A percentile compares a stretch with the other conserved stretches of the same genome.
These are phyloP conservation scores for Carabus problematicus DNA, from an alignment of 2,888 invertebrate species.

Conservation along the genomic window DNA sequence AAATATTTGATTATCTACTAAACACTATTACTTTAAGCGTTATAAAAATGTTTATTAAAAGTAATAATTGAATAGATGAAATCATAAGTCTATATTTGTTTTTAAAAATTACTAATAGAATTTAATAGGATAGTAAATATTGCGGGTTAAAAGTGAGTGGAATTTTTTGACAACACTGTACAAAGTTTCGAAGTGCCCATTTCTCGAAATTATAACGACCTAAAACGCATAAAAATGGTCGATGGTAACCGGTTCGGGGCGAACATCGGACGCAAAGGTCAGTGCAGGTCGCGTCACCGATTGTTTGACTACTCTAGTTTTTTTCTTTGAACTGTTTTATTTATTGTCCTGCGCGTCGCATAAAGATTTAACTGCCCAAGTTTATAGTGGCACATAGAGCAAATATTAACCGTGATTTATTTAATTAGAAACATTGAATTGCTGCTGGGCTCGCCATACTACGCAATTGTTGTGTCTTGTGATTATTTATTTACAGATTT, in stretches of 20 bases:
- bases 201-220: conserved; percentile 29
- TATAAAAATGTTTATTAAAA: no score
- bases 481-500: no score
- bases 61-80: no score
- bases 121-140: no score
- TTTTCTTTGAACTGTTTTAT: conserved; percentile 29
- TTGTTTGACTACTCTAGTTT: conserved; percentile 35
- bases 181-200: conserved; percentile 1
- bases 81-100: no score
- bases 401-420: conserved; percentile 26
- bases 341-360: conserved; percentile 16
- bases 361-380: conserved; percentile 28
- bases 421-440: conserved; percentile 27
- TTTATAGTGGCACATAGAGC: conserved; percentile 10
- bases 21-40: no score
- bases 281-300: conserved; percentile 23
- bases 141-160: no score
- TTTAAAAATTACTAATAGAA: no score
- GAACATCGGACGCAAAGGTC: conserved; percentile 10
- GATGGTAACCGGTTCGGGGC: conserved; percentile 22
- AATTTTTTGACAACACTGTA: conserved; percentile 16
- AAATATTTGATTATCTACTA: no score
- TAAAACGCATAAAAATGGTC: conserved; percentile 31
- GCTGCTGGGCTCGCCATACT: conserved; percentile 11
- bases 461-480: conserved; percentile 28